Conservation (phyloP, 2,888 invertebrate genomes). For the Sminthurinus aureus region DNA sequence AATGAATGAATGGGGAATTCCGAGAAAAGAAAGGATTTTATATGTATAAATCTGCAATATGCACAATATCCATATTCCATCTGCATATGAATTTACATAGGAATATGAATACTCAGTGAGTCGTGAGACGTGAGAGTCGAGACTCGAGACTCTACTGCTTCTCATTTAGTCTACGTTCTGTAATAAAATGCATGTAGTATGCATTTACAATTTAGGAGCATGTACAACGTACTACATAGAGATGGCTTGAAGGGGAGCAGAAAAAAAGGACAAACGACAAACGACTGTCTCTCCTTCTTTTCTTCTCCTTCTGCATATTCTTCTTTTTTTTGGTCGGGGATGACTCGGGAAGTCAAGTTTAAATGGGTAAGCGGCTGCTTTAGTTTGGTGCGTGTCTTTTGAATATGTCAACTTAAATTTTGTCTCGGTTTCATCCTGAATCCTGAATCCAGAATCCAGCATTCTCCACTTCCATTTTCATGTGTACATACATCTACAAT, state of each 20-base stretch:
- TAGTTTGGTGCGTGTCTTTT: no score
- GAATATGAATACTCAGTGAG: background rate
- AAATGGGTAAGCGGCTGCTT: no score
- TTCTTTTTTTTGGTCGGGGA: background rate
- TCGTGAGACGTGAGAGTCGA: background rate
- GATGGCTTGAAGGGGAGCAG: no score
- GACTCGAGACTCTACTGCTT: background rate
- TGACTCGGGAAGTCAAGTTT: background rate
- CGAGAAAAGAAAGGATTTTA: background rate
- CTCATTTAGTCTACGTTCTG: background rate
- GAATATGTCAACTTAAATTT: conserved; percentile 1
- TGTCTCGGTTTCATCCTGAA: background rate
- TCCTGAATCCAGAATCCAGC: no score
- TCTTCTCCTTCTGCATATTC: background rate
- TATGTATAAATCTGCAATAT: background rate
- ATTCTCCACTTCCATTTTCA: no score
- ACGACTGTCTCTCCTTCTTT: no score
- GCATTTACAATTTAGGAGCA: no score
- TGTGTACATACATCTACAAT: no score
- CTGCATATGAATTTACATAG: background rate
- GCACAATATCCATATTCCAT: no score
- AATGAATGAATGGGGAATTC: conserved; percentile 15
- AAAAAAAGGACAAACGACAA: no score
- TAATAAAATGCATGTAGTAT: no score
- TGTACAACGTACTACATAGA: no score